Evolutionary conservation across 2,888 invertebrate genomes (phyloP).

Genomic region (Drosophila affinis): DNA sequence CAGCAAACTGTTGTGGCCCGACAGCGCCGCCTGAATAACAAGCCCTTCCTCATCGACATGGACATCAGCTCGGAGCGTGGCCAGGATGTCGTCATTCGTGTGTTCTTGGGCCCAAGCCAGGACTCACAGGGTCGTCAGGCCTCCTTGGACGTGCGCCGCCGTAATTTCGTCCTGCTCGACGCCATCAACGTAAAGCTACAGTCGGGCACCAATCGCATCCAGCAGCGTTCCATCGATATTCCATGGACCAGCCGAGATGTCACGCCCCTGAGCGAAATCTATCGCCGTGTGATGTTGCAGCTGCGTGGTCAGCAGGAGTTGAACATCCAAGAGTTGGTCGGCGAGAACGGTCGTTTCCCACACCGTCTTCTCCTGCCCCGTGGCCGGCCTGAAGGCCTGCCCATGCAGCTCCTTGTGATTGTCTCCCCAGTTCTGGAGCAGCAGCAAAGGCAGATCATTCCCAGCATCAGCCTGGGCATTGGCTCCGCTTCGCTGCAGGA

Average conservation of each 20-base stretch:
- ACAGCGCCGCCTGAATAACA: constrained; percentile 89
- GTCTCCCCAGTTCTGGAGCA: constrained; percentile 84
- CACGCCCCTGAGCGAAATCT: constrained; percentile 82
- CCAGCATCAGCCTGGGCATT: constrained; percentile 57
- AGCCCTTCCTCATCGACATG: constrained; percentile 87
- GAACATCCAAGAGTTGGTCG: constrained; percentile 70
- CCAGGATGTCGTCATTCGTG: constrained; percentile 86
- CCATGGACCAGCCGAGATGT: constrained; percentile 86
- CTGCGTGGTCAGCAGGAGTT: constrained; percentile 81
- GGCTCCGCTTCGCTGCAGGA: constrained; percentile 58
- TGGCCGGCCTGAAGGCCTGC: constrained; percentile 86
- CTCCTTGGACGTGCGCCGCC: constrained; percentile 80
- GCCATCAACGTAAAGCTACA: constrained; percentile 86
- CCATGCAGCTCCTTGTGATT: constrained; percentile 86
- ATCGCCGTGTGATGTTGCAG: constrained; percentile 84
- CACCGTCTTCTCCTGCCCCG: constrained; percentile 87
- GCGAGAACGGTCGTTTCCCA: constrained; percentile 85
- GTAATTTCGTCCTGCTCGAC: constrained; percentile 87
- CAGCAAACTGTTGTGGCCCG: constrained; percentile 83
- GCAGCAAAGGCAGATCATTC: constrained; percentile 31
- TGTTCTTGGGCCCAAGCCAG: constrained; percentile 89
- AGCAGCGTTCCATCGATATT: constrained; percentile 72
- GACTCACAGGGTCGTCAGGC: constrained; percentile 84
- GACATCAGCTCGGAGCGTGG: constrained; percentile 86
- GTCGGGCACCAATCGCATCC: constrained; percentile 84